These are phyloP conservation scores for Scaptomyza pallida DNA, from an alignment of 1,140 invertebrate genomes.

Conservation along the genomic window DNA sequence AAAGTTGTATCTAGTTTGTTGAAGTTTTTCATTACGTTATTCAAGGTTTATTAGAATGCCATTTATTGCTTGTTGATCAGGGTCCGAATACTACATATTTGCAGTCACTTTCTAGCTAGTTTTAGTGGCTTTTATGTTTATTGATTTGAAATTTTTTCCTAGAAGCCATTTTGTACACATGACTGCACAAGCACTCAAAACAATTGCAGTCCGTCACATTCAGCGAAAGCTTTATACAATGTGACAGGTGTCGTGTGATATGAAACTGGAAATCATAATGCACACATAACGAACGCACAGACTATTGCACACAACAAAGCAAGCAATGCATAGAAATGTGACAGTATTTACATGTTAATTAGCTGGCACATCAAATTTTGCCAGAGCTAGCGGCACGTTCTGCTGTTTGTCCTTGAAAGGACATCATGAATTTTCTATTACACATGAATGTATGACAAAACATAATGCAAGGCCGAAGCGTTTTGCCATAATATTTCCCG, in stretches of 20 bases:
- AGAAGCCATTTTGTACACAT: conserved; percentile 51
- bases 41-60: not conserved
- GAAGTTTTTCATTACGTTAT: too few species aligned
- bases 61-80: not conserved
- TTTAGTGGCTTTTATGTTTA: not conserved
- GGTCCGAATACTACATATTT: too few species aligned
- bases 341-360: conserved; percentile 75
- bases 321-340: conserved; percentile 48
- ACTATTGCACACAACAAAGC: conserved; percentile 23
- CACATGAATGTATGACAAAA: conserved; percentile 21
- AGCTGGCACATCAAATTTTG: conserved; percentile 57
- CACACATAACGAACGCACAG: not conserved
- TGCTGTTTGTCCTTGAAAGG: conserved; percentile 58
- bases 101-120: too few species aligned
- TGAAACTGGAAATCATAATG: conserved; percentile 23
- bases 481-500: conserved; percentile 48
- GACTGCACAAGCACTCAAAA: conserved; percentile 33
- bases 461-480: conserved; percentile 37
- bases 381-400: conserved; percentile 16
- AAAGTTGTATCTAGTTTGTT: too few species aligned
- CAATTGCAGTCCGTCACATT: conserved; percentile 43
- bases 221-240: conserved; percentile 26
- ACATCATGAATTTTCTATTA: conserved; percentile 25
- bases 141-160: conserved; percentile 14
- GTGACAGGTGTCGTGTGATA: conserved; percentile 32